Percentiles rank a stretch among this genome's conserved stretches.
Conservation (phyloP, 2,113 vertebrate genomes). For the Tricholaema leucomelas region DNA sequence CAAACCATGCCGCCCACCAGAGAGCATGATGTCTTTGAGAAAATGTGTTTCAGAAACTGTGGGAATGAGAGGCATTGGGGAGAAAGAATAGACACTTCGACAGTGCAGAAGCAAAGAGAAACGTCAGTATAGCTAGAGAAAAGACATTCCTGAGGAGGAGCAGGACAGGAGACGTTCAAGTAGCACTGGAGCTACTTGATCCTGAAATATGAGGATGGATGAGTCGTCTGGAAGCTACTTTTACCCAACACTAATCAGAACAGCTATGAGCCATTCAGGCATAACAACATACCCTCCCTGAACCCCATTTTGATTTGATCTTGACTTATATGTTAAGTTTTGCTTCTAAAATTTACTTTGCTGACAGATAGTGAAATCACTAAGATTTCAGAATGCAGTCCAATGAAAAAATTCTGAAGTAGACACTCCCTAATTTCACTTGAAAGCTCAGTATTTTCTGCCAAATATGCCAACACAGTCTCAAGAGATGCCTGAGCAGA, state of each 20-base stretch:
- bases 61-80: neutral
- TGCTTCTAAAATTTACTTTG: neutral
- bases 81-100: neutral
- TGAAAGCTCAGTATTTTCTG: neutral
- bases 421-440: neutral
- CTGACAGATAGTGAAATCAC: neutral
- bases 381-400: neutral
- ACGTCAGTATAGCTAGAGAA: neutral
- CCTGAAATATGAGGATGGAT: neutral
- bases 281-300: neutral
- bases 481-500: neutral
- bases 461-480: too few species aligned
- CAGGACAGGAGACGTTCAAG: neutral
- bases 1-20: neutral
- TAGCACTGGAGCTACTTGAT: neutral
- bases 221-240: neutral
- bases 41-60: neutral
- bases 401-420: neutral
- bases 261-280: neutral
- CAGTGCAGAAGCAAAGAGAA: neutral
- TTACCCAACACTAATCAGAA: neutral
- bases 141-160: neutral
- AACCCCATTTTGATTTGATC: neutral
- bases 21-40: neutral
- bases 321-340: neutral